Conservation (phyloP, 1,140 invertebrate species). For the Penaeus vannamei region DNA sequence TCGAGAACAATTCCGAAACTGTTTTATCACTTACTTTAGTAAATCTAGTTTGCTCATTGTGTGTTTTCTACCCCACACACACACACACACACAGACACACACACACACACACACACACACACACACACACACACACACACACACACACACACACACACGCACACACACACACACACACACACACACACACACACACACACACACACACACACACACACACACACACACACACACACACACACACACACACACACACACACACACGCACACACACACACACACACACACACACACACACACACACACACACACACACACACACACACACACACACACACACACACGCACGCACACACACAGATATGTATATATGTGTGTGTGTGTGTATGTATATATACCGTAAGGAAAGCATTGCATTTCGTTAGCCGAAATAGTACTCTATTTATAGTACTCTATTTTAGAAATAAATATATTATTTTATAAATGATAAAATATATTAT, state of each 20-base stretch:
- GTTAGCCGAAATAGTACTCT: no score
- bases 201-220: constrained; percentile 9
- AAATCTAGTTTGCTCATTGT: background rate
- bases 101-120: constrained; percentile 55
- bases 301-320: constrained; percentile 27
- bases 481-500: no score
- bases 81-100: constrained; percentile 51
- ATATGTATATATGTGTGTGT: constrained; percentile 18
- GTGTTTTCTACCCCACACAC: background rate
- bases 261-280: constrained; percentile 18
- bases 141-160: constrained; percentile 29
- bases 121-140: constrained; percentile 46
- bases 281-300: constrained; percentile 33
- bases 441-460: no score
- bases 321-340: constrained; percentile 40
- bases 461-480: no score
- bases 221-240: constrained; percentile 3
- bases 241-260: constrained; percentile 13
- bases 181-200: background rate
- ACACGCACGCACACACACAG: constrained; percentile 34
- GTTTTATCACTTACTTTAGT: background rate
- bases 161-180: background rate
- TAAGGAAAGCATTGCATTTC: no score
- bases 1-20: background rate
- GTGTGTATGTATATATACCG: constrained; percentile 10